These are phyloP conservation scores for Perognathus longimembris DNA, from an alignment of 2,113 vertebrate genomes.

Conservation along the genomic window DNA sequence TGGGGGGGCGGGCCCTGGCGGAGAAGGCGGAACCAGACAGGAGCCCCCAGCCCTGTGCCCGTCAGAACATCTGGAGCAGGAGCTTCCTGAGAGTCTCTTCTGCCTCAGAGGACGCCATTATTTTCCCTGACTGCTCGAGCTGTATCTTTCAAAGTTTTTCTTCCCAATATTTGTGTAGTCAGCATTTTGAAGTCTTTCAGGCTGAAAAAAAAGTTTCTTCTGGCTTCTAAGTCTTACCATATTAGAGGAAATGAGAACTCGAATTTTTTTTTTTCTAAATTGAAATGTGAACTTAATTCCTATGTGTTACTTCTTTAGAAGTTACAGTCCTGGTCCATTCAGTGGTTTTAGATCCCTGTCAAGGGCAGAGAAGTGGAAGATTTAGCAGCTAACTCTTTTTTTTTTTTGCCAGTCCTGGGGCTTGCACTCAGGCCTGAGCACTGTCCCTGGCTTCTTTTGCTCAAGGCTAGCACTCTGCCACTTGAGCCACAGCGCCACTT, in stretches of 20 bases:
- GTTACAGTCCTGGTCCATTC: not conserved
- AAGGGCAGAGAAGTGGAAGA: not conserved
- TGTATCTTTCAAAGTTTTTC: not conserved
- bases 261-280: not conserved
- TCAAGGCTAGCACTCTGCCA: no score
- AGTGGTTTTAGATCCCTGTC: constrained; percentile 40
- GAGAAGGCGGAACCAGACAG: not conserved
- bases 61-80: not conserved
- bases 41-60: not conserved
- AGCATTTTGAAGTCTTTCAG: no score
- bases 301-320: not conserved
- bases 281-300: not conserved
- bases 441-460: no score
- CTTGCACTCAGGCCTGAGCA: no score
- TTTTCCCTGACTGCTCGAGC: not conserved
- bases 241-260: constrained; percentile 23
- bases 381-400: not conserved
- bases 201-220: not conserved
- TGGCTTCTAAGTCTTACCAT: not conserved
- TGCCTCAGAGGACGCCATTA: no score
- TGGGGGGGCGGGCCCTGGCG: not conserved
- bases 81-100: no score
- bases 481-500: no score
- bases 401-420: no score
- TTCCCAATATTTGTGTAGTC: no score